Conservation (phyloP, 1,140 invertebrate species). For the Bombus impatiens region DNA sequence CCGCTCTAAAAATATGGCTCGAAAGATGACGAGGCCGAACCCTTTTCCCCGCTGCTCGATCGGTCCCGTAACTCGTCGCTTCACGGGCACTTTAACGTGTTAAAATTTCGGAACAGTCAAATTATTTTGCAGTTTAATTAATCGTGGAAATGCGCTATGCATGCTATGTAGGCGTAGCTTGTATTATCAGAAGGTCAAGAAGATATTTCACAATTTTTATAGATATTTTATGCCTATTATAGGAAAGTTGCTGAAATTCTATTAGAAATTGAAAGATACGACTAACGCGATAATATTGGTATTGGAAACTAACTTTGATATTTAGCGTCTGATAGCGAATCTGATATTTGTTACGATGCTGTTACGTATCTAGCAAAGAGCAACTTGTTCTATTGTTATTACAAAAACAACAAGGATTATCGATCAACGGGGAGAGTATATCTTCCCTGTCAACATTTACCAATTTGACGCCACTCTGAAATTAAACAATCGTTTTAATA, state of each 20-base stretch:
- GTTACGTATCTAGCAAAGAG: background rate
- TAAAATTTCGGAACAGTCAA: background rate
- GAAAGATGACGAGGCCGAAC: conserved; percentile 13
- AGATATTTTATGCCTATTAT: too few species aligned
- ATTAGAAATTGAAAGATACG: too few species aligned
- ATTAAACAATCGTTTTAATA: too few species aligned
- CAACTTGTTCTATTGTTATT: background rate
- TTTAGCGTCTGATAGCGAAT: background rate
- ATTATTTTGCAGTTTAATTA: background rate
- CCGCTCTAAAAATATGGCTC: conserved; percentile 34
- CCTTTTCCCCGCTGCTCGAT: conserved; percentile 3
- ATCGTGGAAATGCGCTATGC: background rate
- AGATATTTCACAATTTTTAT: background rate
- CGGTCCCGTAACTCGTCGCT: background rate
- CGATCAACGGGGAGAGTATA: background rate
- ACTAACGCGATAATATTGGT: too few species aligned
- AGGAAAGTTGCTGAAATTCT: too few species aligned
- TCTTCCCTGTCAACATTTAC: background rate
- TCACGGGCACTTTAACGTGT: too few species aligned
- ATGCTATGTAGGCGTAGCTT: background rate
- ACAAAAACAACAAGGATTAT: background rate
- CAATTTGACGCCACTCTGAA: too few species aligned
- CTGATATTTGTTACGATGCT: background rate
- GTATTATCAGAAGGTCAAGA: accelerated
- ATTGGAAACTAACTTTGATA: background rate